A percentile compares a stretch with the other conserved stretches of the same genome.
These are phyloP conservation scores for Hucho hucho DNA, from an alignment of 2,113 vertebrate genomes.

Conservation along the genomic window DNA sequence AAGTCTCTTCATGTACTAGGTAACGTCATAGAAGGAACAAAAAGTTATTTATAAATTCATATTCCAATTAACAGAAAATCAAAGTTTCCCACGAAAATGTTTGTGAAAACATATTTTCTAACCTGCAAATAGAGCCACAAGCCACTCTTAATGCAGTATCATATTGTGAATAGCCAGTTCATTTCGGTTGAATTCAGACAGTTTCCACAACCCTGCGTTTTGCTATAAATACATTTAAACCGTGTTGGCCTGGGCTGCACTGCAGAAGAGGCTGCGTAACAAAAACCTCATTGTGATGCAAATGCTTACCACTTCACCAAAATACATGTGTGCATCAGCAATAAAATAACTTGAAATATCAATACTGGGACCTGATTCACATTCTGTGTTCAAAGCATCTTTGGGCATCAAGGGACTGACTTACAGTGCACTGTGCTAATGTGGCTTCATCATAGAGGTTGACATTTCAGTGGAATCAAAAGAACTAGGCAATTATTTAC, in stretches of 20 bases:
- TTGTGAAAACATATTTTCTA: too few species aligned
- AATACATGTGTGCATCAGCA: background rate
- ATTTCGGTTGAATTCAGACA: too few species aligned
- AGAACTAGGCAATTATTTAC: background rate
- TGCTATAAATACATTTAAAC: background rate
- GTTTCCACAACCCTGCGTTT: background rate
- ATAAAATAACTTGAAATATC: background rate
- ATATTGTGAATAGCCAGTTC: too few species aligned
- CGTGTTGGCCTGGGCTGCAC: background rate
- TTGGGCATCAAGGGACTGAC: background rate
- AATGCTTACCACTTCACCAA: constrained; percentile 1
- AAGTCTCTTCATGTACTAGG: background rate
- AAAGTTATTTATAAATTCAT: background rate
- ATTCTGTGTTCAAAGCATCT: background rate
- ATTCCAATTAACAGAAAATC: background rate
- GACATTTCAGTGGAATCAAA: background rate
- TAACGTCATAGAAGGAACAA: background rate
- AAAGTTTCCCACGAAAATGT: too few species aligned
- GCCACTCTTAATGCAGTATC: too few species aligned
- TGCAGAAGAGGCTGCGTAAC: background rate
- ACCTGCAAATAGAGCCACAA: too few species aligned
- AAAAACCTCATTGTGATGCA: background rate
- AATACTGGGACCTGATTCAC: background rate
- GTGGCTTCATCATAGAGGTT: background rate
- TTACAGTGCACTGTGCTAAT: background rate